Percentiles rank a stretch among this genome's conserved stretches.
phyloP scores from a whole-genome alignment of 2,113 vertebrate genomes.

The Nothocercus julius region DNA sequence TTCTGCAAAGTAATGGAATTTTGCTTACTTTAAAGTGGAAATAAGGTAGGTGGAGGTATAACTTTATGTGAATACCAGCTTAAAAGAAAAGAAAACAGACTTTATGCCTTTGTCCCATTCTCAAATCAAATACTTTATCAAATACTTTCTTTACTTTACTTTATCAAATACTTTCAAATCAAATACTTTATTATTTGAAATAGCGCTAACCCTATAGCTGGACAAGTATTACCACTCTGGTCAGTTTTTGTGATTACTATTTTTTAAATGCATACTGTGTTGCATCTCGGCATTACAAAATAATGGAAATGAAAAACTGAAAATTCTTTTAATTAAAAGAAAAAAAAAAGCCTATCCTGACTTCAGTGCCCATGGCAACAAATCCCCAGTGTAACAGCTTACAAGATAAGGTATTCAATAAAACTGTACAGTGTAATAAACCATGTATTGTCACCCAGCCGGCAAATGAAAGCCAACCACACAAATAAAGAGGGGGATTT shows the following conservation, averaged over 20 bases:
- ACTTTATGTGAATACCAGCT: not conserved
- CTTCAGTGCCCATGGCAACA: not conserved
- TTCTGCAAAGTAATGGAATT: not conserved
- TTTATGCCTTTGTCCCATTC: not conserved
- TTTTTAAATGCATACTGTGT: not conserved
- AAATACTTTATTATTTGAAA: not conserved
- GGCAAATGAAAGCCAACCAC: not conserved
- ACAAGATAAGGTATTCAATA: not conserved
- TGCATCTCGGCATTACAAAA: not conserved
- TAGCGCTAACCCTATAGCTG: not conserved
- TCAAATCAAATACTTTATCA: not conserved
- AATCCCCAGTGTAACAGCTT: not conserved
- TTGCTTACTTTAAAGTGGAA: not conserved
- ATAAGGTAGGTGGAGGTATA: not conserved
- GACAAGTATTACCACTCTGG: not conserved
- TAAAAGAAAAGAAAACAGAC: not conserved
- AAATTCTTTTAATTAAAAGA: not conserved
- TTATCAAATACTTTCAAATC: too few relatives aligned
- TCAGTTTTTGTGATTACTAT: not conserved
- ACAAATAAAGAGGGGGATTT: not conserved
- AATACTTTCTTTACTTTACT: too few relatives aligned
- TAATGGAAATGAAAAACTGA: not conserved
- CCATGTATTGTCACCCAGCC: not conserved
- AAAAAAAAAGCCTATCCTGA: not conserved
- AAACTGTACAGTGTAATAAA: not conserved